Conservation (phyloP, 2,797 vertebrate genomes). For the Galago senegalensis region DNA sequence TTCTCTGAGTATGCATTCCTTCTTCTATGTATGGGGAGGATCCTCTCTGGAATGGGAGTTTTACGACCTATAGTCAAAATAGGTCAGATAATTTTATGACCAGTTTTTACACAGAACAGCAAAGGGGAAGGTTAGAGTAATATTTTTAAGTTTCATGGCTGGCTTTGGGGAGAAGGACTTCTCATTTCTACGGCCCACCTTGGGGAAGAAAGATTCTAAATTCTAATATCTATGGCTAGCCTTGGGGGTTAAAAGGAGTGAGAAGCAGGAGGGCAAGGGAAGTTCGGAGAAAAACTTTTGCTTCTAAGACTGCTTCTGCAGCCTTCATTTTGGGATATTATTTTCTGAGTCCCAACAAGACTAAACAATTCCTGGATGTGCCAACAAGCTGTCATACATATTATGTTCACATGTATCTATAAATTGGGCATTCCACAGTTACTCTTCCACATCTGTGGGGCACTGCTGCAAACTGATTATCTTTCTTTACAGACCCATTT, state of each 20-base stretch:
- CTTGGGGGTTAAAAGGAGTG: background rate
- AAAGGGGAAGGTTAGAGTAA: background rate
- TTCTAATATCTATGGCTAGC: background rate
- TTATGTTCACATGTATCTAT: background rate
- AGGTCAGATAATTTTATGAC: background rate
- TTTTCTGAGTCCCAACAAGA: background rate
- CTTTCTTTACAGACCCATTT: background rate
- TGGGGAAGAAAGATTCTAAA: background rate
- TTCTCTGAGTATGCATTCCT: background rate
- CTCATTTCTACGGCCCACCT: background rate
- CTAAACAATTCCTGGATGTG: background rate
- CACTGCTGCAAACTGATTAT: background rate
- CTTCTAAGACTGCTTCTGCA: background rate
- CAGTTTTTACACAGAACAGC: background rate
- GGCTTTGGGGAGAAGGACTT: background rate
- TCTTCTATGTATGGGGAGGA: background rate
- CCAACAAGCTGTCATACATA: background rate
- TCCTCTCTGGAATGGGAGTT: background rate
- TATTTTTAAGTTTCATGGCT: background rate
- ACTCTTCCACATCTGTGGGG: background rate
- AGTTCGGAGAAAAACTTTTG: background rate
- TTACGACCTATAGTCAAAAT: background rate
- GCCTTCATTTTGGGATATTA: background rate
- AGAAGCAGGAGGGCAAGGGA: background rate
- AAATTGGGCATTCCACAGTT: background rate